A percentile compares a stretch with the other conserved stretches of the same genome.
phyloP scores from a whole-genome alignment of 2,888 invertebrate species.

The Urechis unicinctus region DNA sequence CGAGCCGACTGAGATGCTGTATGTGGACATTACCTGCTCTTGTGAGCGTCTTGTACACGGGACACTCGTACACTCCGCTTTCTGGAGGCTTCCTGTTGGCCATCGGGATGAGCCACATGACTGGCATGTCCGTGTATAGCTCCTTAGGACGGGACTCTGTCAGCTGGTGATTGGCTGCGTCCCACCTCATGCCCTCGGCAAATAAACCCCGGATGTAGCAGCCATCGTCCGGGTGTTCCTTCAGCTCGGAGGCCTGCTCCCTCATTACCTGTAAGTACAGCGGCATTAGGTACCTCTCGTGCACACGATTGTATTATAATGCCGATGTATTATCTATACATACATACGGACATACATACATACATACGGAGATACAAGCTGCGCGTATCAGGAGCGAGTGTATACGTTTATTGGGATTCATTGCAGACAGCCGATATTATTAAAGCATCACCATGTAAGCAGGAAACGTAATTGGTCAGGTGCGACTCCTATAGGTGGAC shows the following conservation, averaged over 20 bases:
- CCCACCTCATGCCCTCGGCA: slow-evolving; percentile 48
- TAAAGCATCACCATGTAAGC: no score
- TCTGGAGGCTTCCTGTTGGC: slow-evolving; percentile 56
- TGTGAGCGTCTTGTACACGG: slow-evolving; percentile 63
- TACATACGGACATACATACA: no score
- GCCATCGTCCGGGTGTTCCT: slow-evolving; percentile 42
- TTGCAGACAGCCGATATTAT: no score
- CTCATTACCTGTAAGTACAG: slow-evolving; percentile 40
- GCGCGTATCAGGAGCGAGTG: no score
- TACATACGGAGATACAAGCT: no score
- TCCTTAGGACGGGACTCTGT: slow-evolving; percentile 49
- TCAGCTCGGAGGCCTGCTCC: slow-evolving; percentile 31
- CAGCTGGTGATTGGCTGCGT: slow-evolving; percentile 28
- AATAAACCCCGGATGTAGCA: slow-evolving; percentile 50
- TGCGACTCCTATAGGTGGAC: no score
- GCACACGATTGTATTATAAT: no score
- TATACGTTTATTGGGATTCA: no score
- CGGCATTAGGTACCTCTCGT: no score
- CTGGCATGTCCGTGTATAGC: slow-evolving; percentile 61
- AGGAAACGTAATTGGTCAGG: no score
- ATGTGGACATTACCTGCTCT: slow-evolving; percentile 56
- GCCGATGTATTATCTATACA: no score
- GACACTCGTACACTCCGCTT: slow-evolving; percentile 57
- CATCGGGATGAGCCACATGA: slow-evolving; percentile 66
- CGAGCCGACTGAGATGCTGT: no score